Percentiles rank a stretch among this genome's conserved stretches.
Evolutionary conservation across 1,140 invertebrate genomes (phyloP).

Genomic region (Conus ventricosus): DNA sequence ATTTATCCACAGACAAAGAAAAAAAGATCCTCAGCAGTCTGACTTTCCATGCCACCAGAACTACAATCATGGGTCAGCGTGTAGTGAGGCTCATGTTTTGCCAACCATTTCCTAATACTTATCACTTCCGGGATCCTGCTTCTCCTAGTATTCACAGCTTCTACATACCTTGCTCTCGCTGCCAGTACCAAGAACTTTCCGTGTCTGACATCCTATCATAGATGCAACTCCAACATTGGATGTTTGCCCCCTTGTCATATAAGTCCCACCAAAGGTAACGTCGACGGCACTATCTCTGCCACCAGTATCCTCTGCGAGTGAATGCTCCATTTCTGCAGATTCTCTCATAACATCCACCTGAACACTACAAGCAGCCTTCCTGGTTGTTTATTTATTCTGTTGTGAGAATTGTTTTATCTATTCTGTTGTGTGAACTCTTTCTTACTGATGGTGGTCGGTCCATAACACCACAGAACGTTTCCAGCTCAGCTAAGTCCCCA

Average conservation of each 20-base stretch:
- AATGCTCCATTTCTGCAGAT: neutral
- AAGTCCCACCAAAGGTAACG: neutral
- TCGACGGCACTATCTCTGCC: neutral
- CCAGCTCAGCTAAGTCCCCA: neutral
- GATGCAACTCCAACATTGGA: neutral
- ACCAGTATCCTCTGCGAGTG: neutral
- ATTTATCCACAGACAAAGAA: neutral
- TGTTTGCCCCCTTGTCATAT: neutral
- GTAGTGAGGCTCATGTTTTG: neutral
- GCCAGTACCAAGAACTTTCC: too few species aligned
- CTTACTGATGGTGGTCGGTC: neutral
- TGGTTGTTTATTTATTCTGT: too few species aligned
- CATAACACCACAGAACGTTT: neutral
- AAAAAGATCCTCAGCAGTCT: neutral
- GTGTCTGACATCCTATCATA: too few species aligned
- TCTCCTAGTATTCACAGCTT: neutral
- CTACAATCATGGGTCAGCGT: neutral
- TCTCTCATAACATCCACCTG: neutral
- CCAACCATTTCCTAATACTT: neutral
- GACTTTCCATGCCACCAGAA: neutral
- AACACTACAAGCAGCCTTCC: neutral
- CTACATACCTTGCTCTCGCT: neutral
- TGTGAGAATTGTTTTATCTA: neutral
- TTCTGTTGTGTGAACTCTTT: neutral
- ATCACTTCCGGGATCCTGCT: neutral